Evolutionary conservation across 2,113 vertebrate species (phyloP).

Genomic region (Labeo rohita): DNA sequence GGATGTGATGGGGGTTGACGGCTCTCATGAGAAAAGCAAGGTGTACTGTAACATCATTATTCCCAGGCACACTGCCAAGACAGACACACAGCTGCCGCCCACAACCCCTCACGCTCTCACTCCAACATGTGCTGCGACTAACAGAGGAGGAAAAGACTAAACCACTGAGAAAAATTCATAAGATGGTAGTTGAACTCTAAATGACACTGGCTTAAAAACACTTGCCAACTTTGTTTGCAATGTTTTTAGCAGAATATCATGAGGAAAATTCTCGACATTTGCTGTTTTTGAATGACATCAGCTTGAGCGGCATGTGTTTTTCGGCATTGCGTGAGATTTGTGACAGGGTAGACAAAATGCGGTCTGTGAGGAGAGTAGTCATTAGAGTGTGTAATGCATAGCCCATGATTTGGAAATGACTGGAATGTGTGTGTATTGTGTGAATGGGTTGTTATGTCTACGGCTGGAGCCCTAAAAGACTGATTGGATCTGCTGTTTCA

Average conservation of each 20-base stretch:
- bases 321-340: not conserved
- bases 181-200: constrained; percentile 16
- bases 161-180: not conserved
- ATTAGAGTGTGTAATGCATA: constrained; percentile 27
- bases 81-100: not conserved
- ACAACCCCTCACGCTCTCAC: not conserved
- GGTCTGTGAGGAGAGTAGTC: constrained; percentile 14
- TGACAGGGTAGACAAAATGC: constrained; percentile 2
- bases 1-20: constrained; percentile 36
- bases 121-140: not conserved
- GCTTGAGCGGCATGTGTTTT: constrained; percentile 29
- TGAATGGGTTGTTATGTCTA: constrained; percentile 36
- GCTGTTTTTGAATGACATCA: constrained; percentile 16
- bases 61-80: constrained; percentile 40
- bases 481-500: constrained; percentile 5
- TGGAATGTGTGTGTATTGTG: constrained; percentile 27
- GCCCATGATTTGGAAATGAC: constrained; percentile 36
- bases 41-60: constrained; percentile 33
- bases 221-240: not conserved
- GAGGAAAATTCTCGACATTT: not conserved
- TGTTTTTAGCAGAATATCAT: not conserved
- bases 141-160: not conserved
- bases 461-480: not conserved
- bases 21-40: constrained; percentile 28
- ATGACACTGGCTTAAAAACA: not conserved